Base-by-base conservation (phyloP, 2,113 vertebrate genomes). In the Etia nguti region DNA sequence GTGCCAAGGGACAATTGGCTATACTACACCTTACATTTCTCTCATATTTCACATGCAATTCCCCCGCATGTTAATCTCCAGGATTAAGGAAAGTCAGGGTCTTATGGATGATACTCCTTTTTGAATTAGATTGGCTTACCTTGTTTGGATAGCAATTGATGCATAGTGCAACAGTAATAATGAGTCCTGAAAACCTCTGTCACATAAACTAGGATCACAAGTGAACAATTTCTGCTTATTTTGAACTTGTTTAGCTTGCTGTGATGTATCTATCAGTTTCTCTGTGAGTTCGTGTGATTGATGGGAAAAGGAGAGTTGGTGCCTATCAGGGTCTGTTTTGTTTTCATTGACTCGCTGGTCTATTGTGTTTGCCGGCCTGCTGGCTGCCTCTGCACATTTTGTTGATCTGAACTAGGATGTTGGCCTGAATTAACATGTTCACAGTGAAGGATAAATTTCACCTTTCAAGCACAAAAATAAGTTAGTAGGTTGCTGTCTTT, bases 1-100 rank as follows among this genome's bases (percentile, higher is more conserved):
- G 93, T 91, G 91, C 91, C 86, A 83, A 70, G 22, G 81, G 81
- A 95, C 93, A 94, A 89, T 91, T 85, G 70, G 90, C 92, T 15
- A 92, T 73, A 81, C 86, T 91, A 93, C 89, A 94, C 88, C 94
- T 90, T 86, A 90, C 73, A 29, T 94, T 92, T 92, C 92, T 89
- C 88, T 94, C 93, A 86, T 92, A 38, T 92, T 83, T 91, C 92
- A 86, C 68, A 43, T 3, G n/a, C 13, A 10, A 57, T 91, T 50
- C 57, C 16, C 79, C 50, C 15, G 56, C 75, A 80, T 31, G 36
- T 68, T 90, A 52, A 54, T 85, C 62, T 70, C 13, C 57, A 79
- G 54, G 43, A 68, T 87, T 75, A 54, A 46, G 38, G 54, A 52
- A 65, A 60, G 10, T 68, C 60, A 22, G 34, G 60, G 41, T 83